Evolutionary conservation across 2,797 vertebrate species (phyloP).

Genomic region (Dendrocincla tyrannina): DNA sequence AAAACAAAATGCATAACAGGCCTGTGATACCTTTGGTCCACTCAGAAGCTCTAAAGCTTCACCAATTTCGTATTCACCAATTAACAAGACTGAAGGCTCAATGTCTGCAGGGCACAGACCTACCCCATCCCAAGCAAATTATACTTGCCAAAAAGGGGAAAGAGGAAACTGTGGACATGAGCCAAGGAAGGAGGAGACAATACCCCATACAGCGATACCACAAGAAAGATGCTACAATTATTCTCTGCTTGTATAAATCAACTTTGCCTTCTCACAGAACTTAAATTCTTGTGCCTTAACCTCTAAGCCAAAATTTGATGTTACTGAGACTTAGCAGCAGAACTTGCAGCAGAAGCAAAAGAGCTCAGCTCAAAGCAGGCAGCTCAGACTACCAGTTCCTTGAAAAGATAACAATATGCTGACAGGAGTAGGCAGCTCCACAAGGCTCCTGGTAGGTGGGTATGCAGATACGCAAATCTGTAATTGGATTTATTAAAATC

Average conservation of each 20-base stretch:
- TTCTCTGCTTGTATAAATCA: not conserved
- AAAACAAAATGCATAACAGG: not conserved
- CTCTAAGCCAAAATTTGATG: not conserved
- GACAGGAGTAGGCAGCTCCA: not conserved
- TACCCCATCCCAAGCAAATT: not conserved
- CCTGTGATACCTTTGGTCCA: not conserved
- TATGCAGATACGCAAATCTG: not conserved
- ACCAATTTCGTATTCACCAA: not conserved
- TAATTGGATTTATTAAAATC: not conserved
- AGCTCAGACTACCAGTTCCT: not conserved
- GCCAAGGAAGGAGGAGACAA: not conserved
- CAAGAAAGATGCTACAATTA: not conserved
- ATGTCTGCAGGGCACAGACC: not conserved
- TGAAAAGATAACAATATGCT: not conserved
- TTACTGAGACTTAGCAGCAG: not conserved
- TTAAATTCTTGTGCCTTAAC: not conserved
- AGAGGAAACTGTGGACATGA: not conserved
- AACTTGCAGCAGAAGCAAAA: not conserved
- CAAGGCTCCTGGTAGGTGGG: not conserved
- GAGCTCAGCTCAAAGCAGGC: not conserved
- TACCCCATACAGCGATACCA: not conserved
- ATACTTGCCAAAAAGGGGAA: not conserved
- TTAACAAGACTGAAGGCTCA: not conserved
- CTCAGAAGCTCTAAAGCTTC: not conserved
- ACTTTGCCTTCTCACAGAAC: not conserved